phyloP scores from a whole-genome alignment of 2,113 vertebrate species.

The Periophthalmus modestus region DNA sequence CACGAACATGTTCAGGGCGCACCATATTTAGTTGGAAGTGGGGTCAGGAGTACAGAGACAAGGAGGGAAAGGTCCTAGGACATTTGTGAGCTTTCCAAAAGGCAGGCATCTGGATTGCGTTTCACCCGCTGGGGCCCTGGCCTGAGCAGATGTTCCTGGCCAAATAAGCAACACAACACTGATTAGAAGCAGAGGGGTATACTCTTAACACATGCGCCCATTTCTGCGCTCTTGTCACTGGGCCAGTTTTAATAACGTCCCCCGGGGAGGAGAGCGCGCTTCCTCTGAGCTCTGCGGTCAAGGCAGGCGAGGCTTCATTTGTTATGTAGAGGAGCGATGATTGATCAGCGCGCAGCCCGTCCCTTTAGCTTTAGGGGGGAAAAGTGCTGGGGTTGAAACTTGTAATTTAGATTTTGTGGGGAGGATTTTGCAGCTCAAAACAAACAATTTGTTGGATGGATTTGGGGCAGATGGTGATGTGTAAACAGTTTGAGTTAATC shows the following conservation, averaged over 20 bases:
- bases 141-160: slow-evolving; percentile 62
- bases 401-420: slow-evolving; percentile 24
- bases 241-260: slow-evolving; percentile 59
- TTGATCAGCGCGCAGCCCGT: slow-evolving; percentile 20
- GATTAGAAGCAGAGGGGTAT: slow-evolving; percentile 70
- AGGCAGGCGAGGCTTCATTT: slow-evolving; percentile 27
- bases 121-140: slow-evolving; percentile 50
- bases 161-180: slow-evolving; percentile 65
- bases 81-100: slow-evolving; percentile 54
- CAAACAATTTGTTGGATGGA: slow-evolving; percentile 40
- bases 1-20: background rate
- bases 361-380: background rate
- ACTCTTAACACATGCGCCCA: slow-evolving; percentile 25
- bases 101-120: slow-evolving; percentile 73
- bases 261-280: slow-evolving; percentile 19
- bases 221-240: slow-evolving; percentile 56
- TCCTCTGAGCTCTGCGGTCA: slow-evolving; percentile 16
- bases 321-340: slow-evolving; percentile 10
- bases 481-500: slow-evolving; percentile 34
- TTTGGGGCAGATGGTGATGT: slow-evolving; percentile 37
- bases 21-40: slow-evolving; percentile 25
- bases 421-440: slow-evolving; percentile 1
- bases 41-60: slow-evolving; percentile 33
- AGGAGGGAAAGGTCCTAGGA: background rate
- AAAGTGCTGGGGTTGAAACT: slow-evolving; percentile 10